These are phyloP conservation scores for Chelonus formosanus DNA, from an alignment of 2,888 invertebrate genomes.

Conservation along the genomic window DNA sequence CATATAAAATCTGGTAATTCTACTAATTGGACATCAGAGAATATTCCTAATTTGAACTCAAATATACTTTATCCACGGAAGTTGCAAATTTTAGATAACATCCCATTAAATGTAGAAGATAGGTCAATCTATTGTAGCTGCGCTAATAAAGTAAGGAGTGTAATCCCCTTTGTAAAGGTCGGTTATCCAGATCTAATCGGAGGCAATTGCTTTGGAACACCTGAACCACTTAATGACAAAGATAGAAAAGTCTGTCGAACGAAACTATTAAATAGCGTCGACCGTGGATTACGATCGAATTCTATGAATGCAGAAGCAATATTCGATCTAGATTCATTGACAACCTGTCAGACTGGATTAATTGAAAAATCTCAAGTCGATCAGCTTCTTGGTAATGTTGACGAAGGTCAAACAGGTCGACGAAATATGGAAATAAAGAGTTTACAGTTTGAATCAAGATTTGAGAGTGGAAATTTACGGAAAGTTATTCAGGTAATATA, in stretches of 20 bases:
- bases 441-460: constrained; percentile 82
- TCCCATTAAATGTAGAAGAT: constrained; percentile 37
- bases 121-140: constrained; percentile 67
- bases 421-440: constrained; percentile 57
- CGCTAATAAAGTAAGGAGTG: constrained; percentile 70
- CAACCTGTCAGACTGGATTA: constrained; percentile 26
- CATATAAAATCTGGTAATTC: constrained; percentile 21
- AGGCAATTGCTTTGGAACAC: constrained; percentile 67
- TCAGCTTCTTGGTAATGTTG: constrained; percentile 50
- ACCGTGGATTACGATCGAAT: constrained; percentile 73
- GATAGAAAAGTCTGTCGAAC: constrained; percentile 68
- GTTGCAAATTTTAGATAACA: constrained; percentile 8
- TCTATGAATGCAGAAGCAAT: constrained; percentile 72
- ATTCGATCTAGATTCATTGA: constrained; percentile 74
- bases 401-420: constrained; percentile 51
- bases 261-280: constrained; percentile 74
- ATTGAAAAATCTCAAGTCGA: constrained; percentile 33
- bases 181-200: constrained; percentile 80
- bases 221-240: constrained; percentile 71
- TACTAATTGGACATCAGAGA: neutral
- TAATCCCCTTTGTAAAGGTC: constrained; percentile 77
- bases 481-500: constrained; percentile 78
- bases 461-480: constrained; percentile 86
- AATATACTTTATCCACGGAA: neutral
- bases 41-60: neutral